These are phyloP conservation scores for Nasonia longicornis DNA, from an alignment of 1,140 invertebrate genomes.

Conservation along the genomic window DNA sequence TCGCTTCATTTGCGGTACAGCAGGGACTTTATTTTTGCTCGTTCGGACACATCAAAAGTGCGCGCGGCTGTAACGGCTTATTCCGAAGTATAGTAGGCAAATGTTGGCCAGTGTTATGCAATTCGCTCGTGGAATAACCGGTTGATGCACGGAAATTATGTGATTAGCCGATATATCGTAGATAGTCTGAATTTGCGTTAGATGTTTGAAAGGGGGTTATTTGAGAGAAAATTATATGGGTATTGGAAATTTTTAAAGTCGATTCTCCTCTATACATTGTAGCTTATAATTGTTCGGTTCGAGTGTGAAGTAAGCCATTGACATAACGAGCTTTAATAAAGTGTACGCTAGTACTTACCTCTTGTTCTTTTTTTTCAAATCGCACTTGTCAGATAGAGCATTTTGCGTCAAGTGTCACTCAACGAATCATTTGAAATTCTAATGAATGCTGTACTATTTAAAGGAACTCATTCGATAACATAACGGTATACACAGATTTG, in stretches of 20 bases:
- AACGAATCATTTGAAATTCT: not conserved
- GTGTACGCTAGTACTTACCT: no score
- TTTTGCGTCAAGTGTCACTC: not conserved
- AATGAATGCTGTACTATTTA: not conserved
- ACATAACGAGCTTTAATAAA: no score
- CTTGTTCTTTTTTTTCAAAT: not conserved
- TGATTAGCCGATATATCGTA: not conserved
- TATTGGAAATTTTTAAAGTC: no score
- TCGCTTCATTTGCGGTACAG: not conserved
- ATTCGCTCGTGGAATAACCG: not conserved
- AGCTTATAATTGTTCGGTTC: no score
- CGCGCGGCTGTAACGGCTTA: not conserved
- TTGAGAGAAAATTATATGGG: no score
- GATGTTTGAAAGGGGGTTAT: no score
- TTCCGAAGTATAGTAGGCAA: not conserved
- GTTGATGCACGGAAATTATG: not conserved
- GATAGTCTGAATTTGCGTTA: no score
- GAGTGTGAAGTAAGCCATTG: no score
- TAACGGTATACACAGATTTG: not conserved
- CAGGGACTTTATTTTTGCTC: not conserved
- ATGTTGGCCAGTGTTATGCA: not conserved
- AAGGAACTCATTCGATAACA: not conserved
- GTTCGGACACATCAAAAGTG: not conserved
- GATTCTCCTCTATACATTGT: no score
- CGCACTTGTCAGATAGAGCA: not conserved